Conservation (phyloP, 2,113 vertebrate genomes). For the Gracilinanus agilis region DNA sequence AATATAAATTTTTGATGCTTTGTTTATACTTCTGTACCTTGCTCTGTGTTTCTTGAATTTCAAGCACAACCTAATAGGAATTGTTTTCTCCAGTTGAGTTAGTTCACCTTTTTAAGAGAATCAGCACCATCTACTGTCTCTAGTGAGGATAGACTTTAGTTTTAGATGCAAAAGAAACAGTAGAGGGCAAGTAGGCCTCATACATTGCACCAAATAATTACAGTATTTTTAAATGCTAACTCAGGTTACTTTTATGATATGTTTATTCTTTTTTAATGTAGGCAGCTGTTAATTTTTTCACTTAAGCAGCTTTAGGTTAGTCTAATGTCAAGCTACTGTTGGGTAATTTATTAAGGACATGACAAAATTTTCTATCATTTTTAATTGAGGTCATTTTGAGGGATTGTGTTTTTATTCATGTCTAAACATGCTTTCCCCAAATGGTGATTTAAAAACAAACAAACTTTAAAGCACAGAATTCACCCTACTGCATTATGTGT, state of each 20-base stretch:
- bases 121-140: slow-evolving; percentile 82
- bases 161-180: background rate
- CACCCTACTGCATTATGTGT: slow-evolving; percentile 47
- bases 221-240: accelerated
- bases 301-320: background rate
- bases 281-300: background rate
- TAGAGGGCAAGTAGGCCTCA: background rate
- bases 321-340: background rate
- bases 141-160: background rate
- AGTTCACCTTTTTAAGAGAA: slow-evolving; percentile 51
- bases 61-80: background rate
- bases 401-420: background rate
- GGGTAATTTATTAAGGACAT: background rate
- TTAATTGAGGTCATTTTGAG: background rate
- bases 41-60: background rate
- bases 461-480: slow-evolving; percentile 30
- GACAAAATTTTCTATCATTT: background rate
- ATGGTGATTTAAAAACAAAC: slow-evolving; percentile 35
- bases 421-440: background rate
- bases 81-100: background rate
- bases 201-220: background rate
- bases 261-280: background rate
- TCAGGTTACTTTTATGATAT: accelerated
- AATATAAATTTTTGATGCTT: background rate
- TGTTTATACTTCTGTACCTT: background rate